Base-by-base conservation (phyloP, 2,888 invertebrate species). In the Tetranychus piercei region DNA sequence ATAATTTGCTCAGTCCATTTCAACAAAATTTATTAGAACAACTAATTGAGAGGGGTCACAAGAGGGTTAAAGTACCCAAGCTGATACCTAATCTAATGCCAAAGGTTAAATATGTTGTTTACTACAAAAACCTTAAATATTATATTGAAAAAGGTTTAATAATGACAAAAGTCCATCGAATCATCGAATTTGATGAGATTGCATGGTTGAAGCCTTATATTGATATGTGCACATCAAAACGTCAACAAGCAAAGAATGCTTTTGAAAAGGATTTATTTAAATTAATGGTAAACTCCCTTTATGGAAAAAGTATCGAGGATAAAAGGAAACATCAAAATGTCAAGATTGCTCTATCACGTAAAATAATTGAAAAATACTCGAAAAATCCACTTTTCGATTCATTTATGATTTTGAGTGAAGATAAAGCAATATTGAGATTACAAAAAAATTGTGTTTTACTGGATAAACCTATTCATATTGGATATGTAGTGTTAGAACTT, bases 221-320 rank as follows among this genome's bases (percentile, higher is more conserved):
- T 44, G 75, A 75, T 23, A 71, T 79, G 11, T 79, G 78, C 76
- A 77, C 78, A 9, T 66, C 74, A 11, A 73, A 66, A 75, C 74
- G 77, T 22, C 79, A 78, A 78, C 75, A 79, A 73, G 80, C 77
- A 77, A 80, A 77, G 75, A 80, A 78, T 77, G 80, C 79, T 71
- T 82, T 82, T 80, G 79, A 81, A 75, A 81, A 82, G 79, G 80
- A 80, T 76, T 80, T 83, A 73, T 83, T 81, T 73, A 81, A 82
- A 76, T 76, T 81, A 8, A 79, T 80, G 79, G 81, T 81, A 76
- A 81, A 81, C 76, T 72, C 78, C n/a, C 79, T 81, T 7, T 82
- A 81, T 78, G 81, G 81, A 18, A 81, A 82, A 77, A 80, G 79
- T 23, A 80, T 81, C 78, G 79, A 81, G 76, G 81, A 81, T 77